Conservation (phyloP, 2,113 vertebrate genomes). For the Erythrolamprus reginae region DNA sequence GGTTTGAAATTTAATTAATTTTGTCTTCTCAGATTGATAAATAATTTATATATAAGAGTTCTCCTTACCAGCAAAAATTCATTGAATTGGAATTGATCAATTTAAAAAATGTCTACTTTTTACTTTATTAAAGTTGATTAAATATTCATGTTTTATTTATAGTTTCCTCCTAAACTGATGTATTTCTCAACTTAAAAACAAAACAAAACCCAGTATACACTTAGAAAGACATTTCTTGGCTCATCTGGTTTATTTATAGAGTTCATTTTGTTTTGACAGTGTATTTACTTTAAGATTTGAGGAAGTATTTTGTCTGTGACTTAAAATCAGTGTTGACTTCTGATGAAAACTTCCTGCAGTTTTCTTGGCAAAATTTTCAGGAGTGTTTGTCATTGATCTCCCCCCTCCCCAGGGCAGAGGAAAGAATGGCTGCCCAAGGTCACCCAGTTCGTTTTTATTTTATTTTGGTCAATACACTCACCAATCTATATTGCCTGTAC, state of each 20-base stretch:
- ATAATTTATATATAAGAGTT: constrained; percentile 10
- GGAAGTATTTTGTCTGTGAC: constrained; percentile 52
- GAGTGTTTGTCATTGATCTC: background rate
- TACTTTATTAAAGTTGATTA: background rate
- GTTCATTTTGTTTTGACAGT: constrained; percentile 48
- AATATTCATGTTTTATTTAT: background rate
- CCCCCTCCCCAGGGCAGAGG: background rate
- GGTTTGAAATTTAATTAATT: background rate
- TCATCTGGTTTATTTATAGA: background rate
- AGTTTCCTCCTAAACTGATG: background rate
- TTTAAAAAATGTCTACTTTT: background rate
- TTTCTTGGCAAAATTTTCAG: background rate
- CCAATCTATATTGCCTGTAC: too few species aligned
- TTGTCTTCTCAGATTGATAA: background rate
- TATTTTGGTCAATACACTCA: too few species aligned
- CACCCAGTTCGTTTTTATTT: background rate
- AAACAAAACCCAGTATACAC: background rate
- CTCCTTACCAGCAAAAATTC: constrained; percentile 23
- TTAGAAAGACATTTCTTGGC: background rate
- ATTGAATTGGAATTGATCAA: background rate
- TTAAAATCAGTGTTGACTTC: background rate
- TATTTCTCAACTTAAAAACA: background rate
- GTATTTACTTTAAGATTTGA: constrained; percentile 62
- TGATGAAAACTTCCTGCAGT: background rate
- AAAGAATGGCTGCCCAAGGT: background rate